Evolutionary conservation across 2,797 vertebrate species (phyloP).

Genomic region (Alfaro cultratus): DNA sequence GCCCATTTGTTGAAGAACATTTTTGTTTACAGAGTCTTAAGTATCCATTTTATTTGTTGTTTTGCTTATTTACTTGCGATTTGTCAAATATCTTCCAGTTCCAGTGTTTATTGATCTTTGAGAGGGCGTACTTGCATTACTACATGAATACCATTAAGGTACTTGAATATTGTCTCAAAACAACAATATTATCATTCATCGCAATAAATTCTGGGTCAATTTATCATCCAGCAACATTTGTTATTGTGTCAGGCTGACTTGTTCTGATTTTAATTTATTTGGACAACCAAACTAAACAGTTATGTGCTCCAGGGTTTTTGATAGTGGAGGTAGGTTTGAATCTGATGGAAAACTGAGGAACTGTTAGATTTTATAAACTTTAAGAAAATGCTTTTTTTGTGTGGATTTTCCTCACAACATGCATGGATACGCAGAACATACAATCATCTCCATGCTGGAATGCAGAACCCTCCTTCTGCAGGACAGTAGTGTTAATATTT

Average conservation of each 20-base stretch:
- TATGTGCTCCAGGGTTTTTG: not conserved
- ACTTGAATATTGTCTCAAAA: too few species aligned
- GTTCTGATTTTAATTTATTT: not conserved
- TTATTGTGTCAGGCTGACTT: not conserved
- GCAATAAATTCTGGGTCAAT: too few species aligned
- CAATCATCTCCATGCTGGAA: not conserved
- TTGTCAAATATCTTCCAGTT: too few species aligned
- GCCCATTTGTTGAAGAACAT: too few species aligned
- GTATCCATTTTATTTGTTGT: too few species aligned
- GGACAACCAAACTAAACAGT: not conserved
- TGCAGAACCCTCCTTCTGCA: not conserved
- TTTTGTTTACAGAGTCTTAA: too few species aligned
- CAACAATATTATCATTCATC: too few species aligned
- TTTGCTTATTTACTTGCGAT: too few species aligned
- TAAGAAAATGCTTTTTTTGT: not conserved
- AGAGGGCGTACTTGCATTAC: too few species aligned
- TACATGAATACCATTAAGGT: too few species aligned
- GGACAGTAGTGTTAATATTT: not conserved
- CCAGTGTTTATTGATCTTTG: too few species aligned
- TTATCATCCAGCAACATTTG: too few species aligned
- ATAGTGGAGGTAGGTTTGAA: not conserved
- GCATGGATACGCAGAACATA: not conserved
- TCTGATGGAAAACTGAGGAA: not conserved
- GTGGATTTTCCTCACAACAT: not conserved
- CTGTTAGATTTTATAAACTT: not conserved